Evolutionary conservation across 2,797 vertebrate genomes (phyloP).

Genomic region (Lepilemur septentrionalis): DNA sequence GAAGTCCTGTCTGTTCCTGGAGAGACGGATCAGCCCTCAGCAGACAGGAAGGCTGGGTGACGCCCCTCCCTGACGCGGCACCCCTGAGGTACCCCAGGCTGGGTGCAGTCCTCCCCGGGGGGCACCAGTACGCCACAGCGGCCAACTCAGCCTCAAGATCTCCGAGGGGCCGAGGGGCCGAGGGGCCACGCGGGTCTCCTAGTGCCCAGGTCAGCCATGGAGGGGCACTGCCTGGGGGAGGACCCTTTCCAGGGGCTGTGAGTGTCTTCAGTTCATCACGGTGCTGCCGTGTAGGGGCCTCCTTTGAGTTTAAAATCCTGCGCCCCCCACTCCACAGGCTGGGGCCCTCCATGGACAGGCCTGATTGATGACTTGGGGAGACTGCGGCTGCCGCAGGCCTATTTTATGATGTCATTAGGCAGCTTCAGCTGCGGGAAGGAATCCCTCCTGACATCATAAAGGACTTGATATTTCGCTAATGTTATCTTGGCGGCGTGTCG

Average conservation of each 20-base stretch:
- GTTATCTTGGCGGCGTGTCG: conserved; percentile 85
- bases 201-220: background rate
- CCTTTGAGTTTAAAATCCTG: conserved; percentile 33
- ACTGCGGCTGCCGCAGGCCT: conserved; percentile 81
- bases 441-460: conserved; percentile 90
- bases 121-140: fast-evolving
- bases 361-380: conserved; percentile 86
- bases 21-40: background rate
- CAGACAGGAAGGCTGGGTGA: background rate
- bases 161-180: fast-evolving
- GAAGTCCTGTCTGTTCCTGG: background rate
- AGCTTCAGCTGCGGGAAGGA: conserved; percentile 83
- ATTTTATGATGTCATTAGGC: conserved; percentile 90
- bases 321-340: background rate
- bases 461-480: conserved; percentile 89
- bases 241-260: background rate
- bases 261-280: background rate
- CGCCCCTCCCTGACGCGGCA: background rate
- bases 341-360: conserved; percentile 71
- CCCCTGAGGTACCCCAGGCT: background rate
- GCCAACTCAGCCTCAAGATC: background rate
- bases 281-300: background rate
- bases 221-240: background rate
- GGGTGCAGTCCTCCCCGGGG: background rate
- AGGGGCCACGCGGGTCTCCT: background rate